phyloP scores from a whole-genome alignment of 1,140 invertebrate genomes.

The Drosophila elegans region DNA sequence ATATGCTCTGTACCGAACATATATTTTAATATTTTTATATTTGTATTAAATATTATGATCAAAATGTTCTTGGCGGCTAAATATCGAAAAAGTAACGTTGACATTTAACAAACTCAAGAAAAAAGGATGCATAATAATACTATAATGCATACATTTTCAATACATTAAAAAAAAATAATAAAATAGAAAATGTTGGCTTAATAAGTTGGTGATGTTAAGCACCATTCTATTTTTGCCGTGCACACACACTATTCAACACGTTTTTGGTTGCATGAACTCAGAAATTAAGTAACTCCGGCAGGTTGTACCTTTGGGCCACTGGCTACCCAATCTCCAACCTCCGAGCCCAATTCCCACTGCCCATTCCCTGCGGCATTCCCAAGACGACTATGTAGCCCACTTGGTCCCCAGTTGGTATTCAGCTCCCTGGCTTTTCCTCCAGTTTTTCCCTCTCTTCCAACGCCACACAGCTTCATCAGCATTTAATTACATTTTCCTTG shows the following conservation, averaged over 20 bases:
- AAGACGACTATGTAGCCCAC: conserved; percentile 57
- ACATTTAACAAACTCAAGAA: no score
- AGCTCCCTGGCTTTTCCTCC: not conserved
- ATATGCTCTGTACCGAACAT: conserved; percentile 5
- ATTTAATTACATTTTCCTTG: conserved; percentile 71
- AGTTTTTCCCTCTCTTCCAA: conserved; percentile 3
- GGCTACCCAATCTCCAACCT: conserved; percentile 7
- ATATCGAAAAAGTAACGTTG: no score
- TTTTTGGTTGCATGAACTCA: conserved; percentile 73
- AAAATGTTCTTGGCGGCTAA: no score
- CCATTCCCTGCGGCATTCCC: conserved; percentile 34
- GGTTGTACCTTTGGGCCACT: conserved; percentile 28
- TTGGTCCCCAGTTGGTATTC: conserved; percentile 49
- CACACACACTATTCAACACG: conserved; percentile 59
- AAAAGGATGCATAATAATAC: no score
- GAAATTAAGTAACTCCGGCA: conserved; percentile 70
- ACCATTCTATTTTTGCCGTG: not conserved
- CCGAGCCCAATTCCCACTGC: not conserved
- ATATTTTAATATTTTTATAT: not conserved
- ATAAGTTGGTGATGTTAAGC: not conserved
- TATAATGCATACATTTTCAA: no score
- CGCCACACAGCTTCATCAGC: conserved; percentile 53
- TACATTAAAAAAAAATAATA: no score
- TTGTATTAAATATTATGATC: no score
- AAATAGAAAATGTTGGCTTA: no score